Evolutionary conservation across 2,797 vertebrate genomes (phyloP).

Genomic region (Chelon auratus): DNA sequence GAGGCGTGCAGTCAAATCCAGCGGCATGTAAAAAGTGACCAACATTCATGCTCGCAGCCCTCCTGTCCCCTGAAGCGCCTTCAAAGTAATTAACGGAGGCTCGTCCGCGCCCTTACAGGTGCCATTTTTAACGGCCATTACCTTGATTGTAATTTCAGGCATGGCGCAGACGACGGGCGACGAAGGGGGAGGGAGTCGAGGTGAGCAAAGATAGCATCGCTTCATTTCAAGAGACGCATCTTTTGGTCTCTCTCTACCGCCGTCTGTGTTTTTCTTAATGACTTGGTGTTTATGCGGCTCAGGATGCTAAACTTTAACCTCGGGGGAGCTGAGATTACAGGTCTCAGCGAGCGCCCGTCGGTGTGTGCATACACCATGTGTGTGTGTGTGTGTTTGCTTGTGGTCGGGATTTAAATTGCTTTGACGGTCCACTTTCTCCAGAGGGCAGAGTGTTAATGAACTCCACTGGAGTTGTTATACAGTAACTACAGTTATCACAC

Average conservation of each 20-base stretch:
- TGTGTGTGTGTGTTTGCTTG: constrained; percentile 42
- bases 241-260: neutral
- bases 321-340: constrained; percentile 37
- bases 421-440: constrained; percentile 41
- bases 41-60: neutral
- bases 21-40: too few relatives aligned
- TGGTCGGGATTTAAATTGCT: constrained; percentile 37
- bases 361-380: neutral
- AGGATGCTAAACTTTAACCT: constrained; percentile 53
- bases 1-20: neutral
- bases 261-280: constrained; percentile 21
- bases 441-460: constrained; percentile 57
- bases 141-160: constrained; percentile 61
- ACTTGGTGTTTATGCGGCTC: constrained; percentile 39
- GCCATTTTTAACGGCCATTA: constrained; percentile 60
- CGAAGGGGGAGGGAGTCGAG: constrained; percentile 4
- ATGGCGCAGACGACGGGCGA: constrained; percentile 5
- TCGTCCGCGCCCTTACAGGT: constrained; percentile 54
- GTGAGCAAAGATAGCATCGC: neutral
- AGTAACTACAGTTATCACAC: constrained; percentile 42
- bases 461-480: constrained; percentile 38
- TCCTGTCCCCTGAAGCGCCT: constrained; percentile 31
- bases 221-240: neutral
- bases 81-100: constrained; percentile 59
- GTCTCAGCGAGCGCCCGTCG: neutral